phyloP scores from a whole-genome alignment of 2,888 invertebrate genomes.

The Metacarcinus magister region DNA sequence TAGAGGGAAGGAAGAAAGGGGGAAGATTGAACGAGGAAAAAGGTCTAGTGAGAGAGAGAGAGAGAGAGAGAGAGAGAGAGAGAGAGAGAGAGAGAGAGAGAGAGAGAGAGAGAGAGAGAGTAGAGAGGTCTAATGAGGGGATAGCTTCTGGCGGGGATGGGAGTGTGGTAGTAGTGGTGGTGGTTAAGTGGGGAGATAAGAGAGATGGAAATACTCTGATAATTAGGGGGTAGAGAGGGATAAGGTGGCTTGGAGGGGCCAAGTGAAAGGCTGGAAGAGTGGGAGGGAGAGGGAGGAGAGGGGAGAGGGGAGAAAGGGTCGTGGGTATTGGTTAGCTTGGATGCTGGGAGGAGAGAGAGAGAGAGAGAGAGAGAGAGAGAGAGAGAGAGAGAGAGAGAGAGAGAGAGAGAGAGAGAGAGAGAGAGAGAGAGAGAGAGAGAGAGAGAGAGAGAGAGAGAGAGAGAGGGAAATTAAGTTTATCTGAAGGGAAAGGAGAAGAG shows the following conservation, averaged over 20 bases:
- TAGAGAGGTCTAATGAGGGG: background rate
- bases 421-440: background rate
- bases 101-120: too few species aligned
- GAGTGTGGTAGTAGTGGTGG: background rate
- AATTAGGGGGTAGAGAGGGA: slow-evolving; percentile 17
- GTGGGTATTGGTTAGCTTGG: background rate
- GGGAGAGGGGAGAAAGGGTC: background rate
- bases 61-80: background rate
- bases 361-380: background rate
- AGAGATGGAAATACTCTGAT: slow-evolving; percentile 22
- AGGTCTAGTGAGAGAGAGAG: too few species aligned
- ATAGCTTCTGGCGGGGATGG: background rate
- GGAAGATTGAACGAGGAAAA: too few species aligned
- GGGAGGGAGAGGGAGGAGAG: background rate
- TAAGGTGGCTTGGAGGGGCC: background rate
- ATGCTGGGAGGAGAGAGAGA: background rate
- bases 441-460: background rate
- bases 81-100: too few species aligned
- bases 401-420: background rate
- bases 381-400: background rate
- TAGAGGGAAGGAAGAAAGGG: too few species aligned
- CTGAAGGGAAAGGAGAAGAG: background rate
- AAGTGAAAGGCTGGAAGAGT: background rate
- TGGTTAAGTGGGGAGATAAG: background rate
- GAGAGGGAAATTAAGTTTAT: background rate